Evolutionary conservation across 2,888 invertebrate species (phyloP), one percentile per base, ranked within the genome.

Genomic region (Isotomurus palustris): DNA sequence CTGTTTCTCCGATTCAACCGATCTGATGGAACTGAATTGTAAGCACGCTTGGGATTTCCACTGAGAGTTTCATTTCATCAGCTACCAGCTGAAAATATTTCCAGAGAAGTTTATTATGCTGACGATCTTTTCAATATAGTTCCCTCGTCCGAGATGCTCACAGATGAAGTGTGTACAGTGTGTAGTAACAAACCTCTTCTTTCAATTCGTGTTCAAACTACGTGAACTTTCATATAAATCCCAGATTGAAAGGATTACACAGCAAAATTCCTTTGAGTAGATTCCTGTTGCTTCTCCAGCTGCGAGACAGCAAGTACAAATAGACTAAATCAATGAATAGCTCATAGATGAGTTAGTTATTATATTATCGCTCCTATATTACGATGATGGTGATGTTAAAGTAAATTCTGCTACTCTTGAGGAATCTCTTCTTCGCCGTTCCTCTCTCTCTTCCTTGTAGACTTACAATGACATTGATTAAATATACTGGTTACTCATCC

Each of bases 211-310:
- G n/a, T n/a, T n/a, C n/a, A n/a, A n/a, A n/a, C n/a, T n/a, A n/a
- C n/a, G n/a, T n/a, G n/a, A n/a, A n/a, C n/a, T n/a, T n/a, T n/a
- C n/a, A n/a, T n/a, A n/a, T n/a, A n/a, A n/a, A n/a, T n/a, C n/a
- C n/a, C n/a, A n/a, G n/a, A n/a, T n/a, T n/a, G 24, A 24, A 43
- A 43, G 43, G 43, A 43, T 43, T 43, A 43, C 43, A 43, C 21
- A 24, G 43, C 43, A 43, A 22, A 22, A 43, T 43, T 43, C 3
- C 6, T 22, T 12, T 43, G 12, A 24, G 24, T 22, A 24, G 43
- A 43, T 43, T 19, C 43, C 43, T 43, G 43, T 43, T 43, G 43
- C 43, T 43, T 43, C 43, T 12, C 6, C 32, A 32, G 32, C 8
- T 14, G 14, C 32, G 8, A 14, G 32, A 32, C 8, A 32, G 8